Evolutionary conservation across 2,113 vertebrate genomes (phyloP).

Genomic region (Anarrhichthys ocellatus): DNA sequence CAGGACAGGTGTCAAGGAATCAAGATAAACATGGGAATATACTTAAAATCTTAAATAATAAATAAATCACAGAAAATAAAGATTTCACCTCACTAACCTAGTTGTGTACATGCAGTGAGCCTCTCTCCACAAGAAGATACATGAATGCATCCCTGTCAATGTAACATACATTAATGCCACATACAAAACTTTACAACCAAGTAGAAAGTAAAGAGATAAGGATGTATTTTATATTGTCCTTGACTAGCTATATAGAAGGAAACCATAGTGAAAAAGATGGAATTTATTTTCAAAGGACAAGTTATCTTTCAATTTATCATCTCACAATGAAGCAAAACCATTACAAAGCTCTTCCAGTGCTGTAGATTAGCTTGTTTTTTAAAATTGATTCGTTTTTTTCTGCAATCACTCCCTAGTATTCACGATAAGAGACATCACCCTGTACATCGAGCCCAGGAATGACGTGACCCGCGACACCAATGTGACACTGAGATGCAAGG

Average conservation of each 20-base stretch:
- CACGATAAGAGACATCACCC: slow-evolving; percentile 37
- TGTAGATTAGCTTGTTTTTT: neutral
- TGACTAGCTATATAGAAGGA: neutral
- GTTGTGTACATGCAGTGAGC: too few species aligned
- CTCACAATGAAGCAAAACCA: neutral
- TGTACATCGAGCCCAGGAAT: slow-evolving; percentile 65
- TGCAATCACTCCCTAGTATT: slow-evolving; percentile 37
- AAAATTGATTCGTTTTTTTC: neutral
- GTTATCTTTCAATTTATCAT: too few species aligned
- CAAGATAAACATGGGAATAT: neutral
- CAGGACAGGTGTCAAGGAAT: neutral
- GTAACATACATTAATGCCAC: neutral
- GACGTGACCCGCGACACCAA: slow-evolving; percentile 65
- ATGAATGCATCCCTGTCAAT: too few species aligned
- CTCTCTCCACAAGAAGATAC: too few species aligned
- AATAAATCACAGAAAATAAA: too few species aligned
- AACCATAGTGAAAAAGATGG: neutral
- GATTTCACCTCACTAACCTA: too few species aligned
- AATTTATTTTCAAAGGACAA: too few species aligned
- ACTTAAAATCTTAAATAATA: neutral
- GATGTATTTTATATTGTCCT: neutral
- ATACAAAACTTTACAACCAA: neutral
- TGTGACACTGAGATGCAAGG: slow-evolving; percentile 72
- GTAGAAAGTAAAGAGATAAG: neutral
- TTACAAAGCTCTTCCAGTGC: neutral